Base-by-base conservation (phyloP, 2,888 invertebrate genomes). In the Drosophila buzzatii region DNA sequence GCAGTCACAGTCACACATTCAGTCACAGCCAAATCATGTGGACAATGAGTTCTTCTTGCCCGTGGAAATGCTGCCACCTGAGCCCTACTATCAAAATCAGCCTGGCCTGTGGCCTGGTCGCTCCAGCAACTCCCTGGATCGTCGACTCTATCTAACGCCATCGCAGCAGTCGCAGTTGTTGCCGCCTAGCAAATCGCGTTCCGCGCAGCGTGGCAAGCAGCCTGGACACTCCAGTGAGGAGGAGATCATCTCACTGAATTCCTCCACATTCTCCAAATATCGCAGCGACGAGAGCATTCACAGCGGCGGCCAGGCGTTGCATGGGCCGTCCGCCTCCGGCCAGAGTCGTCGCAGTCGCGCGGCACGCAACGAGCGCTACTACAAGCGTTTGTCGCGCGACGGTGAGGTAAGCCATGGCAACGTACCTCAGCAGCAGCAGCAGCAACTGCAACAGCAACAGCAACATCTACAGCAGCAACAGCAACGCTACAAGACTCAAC, bases 311-410 rank as follows among this genome's bases (percentile, higher is more conserved):
- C 82, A 84, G 44, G 86, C 85, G 2, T 47, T 81, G 33, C 58
- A 63, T 5, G 73, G 67, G 0, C 4, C 10, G 0, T 37, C 33
- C 8, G 45, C 39, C 0, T 31, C 64, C 0, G 62, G 81, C 0
- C 92, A 94, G 45, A 96, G 94, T 89, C 95, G 95, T 79, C 94
- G 95, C 85, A 95, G 96, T 35, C 94, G 97, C 63, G 95, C 95
- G 31, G 97, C 97, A 0, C 94, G 97, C 82, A 97, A 97, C 60
- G 97, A 97, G 91, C 94, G 97, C 62, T 97, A 97, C 89, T 95
- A 96, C 64, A 96, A 96, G 89, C 94, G 97, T 62, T 92, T 96
- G 78, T 96, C 96, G 16, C 94, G 95, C 67, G 96, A 96, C 79
- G 96, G 96, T 42, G 96, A 96, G 88, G 85, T 88, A 6, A 92